Conservation (phyloP, 1,140 invertebrate genomes). For the Drosophila baimaii region DNA sequence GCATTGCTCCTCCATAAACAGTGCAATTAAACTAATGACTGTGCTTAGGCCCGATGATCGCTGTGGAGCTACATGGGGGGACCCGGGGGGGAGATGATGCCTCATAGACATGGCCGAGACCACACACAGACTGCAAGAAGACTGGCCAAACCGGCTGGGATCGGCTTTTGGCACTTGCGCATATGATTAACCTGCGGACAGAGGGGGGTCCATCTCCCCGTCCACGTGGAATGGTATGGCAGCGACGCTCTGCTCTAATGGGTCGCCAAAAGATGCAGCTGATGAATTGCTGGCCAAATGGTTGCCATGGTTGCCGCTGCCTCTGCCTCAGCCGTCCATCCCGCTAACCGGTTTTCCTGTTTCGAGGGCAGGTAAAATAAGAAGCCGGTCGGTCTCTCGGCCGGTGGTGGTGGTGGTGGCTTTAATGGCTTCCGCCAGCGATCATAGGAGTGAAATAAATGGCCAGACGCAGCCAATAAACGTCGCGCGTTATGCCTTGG, state of each 20-base stretch:
- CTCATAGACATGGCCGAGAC: slow-evolving; percentile 59
- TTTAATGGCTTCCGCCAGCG: slow-evolving; percentile 84
- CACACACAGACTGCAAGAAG: slow-evolving; percentile 59
- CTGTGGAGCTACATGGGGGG: neutral
- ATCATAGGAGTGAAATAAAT: slow-evolving; percentile 84
- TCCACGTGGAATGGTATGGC: slow-evolving; percentile 62
- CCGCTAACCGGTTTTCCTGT: slow-evolving; percentile 68
- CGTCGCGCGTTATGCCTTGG: slow-evolving; percentile 75
- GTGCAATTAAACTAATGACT: slow-evolving; percentile 82
- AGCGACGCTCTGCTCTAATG: slow-evolving; percentile 81
- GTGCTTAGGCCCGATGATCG: slow-evolving; percentile 56
- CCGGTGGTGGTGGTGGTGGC: slow-evolving; percentile 61
- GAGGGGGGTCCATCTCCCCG: neutral
- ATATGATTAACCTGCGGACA: slow-evolving; percentile 67
- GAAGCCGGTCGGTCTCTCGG: slow-evolving; percentile 32
- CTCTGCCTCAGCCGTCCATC: slow-evolving; percentile 4
- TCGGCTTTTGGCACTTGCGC: slow-evolving; percentile 75
- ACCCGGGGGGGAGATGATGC: slow-evolving; percentile 11
- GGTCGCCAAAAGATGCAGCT: slow-evolving; percentile 72
- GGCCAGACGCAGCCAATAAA: slow-evolving; percentile 84
- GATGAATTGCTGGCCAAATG: slow-evolving; percentile 74
- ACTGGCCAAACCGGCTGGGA: slow-evolving; percentile 52
- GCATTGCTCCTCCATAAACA: slow-evolving; percentile 67
- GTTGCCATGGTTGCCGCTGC: slow-evolving; percentile 67
- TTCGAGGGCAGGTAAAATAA: slow-evolving; percentile 58